Evolutionary conservation across 2,888 invertebrate genomes (phyloP).

Genomic region (Aspidiotus rigidus): DNA sequence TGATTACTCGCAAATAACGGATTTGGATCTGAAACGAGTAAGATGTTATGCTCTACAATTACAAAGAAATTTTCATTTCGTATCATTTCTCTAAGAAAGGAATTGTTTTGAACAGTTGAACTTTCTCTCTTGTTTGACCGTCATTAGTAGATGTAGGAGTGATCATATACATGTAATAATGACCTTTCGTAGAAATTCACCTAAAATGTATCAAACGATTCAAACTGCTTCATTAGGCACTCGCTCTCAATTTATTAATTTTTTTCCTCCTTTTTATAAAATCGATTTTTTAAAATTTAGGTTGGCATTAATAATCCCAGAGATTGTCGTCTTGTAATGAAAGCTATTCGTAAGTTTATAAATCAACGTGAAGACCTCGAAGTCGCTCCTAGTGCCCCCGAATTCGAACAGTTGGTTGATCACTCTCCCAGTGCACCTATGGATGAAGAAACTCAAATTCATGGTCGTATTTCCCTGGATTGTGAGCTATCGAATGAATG

Average conservation of each 20-base stretch:
- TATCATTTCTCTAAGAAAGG: too few species aligned
- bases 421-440: background rate
- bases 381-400: constrained; percentile 39
- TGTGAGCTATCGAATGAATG: constrained; percentile 54
- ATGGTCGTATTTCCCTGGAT: background rate
- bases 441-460: background rate
- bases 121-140: too few species aligned
- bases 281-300: constrained; percentile 37
- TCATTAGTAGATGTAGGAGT: background rate
- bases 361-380: background rate
- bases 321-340: constrained; percentile 26
- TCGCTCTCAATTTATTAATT: too few species aligned
- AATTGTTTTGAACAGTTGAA: too few species aligned
- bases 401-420: constrained; percentile 37
- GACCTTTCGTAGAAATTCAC: too few species aligned
- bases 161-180: background rate
- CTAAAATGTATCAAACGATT: too few species aligned
- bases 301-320: constrained; percentile 50
- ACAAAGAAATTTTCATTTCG: background rate
- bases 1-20: constrained; percentile 8
- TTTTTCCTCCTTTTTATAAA: background rate
- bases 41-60: background rate
- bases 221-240: too few species aligned
- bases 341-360: constrained; percentile 18
- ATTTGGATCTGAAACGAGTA: constrained; percentile 19